Base-by-base conservation (phyloP, 2,888 invertebrate genomes). In the Tipula vernalis region DNA sequence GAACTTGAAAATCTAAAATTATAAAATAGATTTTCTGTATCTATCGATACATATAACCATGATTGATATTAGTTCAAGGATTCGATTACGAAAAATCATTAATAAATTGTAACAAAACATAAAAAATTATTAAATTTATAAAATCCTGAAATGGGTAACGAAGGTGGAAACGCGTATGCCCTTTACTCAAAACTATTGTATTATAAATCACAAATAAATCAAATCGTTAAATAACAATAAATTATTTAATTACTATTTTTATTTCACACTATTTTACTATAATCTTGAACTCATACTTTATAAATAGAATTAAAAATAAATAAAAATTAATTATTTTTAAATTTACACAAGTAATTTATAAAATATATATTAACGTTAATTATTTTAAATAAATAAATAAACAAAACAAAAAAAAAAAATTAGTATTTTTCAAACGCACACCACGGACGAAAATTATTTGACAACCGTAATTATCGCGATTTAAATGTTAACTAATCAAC, bases 401-500 rank as follows among this genome's bases (percentile, higher is more conserved):
- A n/a, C n/a, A n/a, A n/a, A n/a, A n/a, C n/a, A n/a, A n/a, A n/a
- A 57, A 57, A 6, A 18, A 57, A 28, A 28, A 28, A 28, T 28
- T 28, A 28, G 5, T 18, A 57, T 28, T 71, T 71, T 71, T 71
- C 28, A 15, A 8, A 15, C 28, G 28, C 28, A 15, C 51, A 57
- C 15, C 5, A 71, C 28, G 10, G 10, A 71, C 71, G 71, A 57
- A 57, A 18, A 57, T 57, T 18, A 5, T 57, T 57, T 57, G 71
- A 71, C 71, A 71, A 71, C 71, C 71, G 71, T 71, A 71, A 71
- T 71, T 71, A 71, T 71, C 71, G 71, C 71, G 71, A 71, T 71
- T 71, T 71, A 71, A 71, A 71, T 71, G 71, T 71, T 71, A 71
- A 71, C 71, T 71, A 71, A 71, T 71, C 28, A 71, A 71, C 71